Conservation (phyloP, 2,113 vertebrate species). For the Vidua macroura region DNA sequence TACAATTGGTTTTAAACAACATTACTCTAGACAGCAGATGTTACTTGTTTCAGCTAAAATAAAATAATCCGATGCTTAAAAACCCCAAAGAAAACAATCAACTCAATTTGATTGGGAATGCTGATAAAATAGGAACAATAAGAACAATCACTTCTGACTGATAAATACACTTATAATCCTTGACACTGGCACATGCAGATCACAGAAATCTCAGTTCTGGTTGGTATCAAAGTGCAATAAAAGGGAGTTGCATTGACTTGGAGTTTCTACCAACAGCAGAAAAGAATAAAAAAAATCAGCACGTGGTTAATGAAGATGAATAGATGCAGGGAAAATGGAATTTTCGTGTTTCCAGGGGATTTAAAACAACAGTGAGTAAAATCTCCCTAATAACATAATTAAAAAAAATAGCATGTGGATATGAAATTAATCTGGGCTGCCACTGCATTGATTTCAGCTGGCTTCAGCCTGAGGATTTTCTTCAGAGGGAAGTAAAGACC, state of each 20-base stretch:
- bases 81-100: neutral
- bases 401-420: neutral
- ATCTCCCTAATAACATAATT: slow-evolving; percentile 19
- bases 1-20: neutral
- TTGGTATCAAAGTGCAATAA: neutral
- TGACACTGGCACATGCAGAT: neutral
- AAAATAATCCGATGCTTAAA: neutral
- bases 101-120: neutral
- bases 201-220: neutral
- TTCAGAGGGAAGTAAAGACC: neutral
- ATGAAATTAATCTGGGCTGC: slow-evolving; percentile 26
- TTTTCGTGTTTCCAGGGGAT: slow-evolving; percentile 25
- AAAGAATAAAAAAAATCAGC: slow-evolving; percentile 39
- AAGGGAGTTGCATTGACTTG: neutral
- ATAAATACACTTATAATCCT: neutral
- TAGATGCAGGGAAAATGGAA: slow-evolving; percentile 15
- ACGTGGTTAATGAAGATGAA: slow-evolving; percentile 44
- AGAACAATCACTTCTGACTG: neutral
- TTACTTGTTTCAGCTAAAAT: neutral
- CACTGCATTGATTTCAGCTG: neutral
- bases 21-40: neutral
- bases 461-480: neutral
- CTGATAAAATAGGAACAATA: neutral
- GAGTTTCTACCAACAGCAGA: neutral
- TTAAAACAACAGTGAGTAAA: slow-evolving; percentile 43